These are phyloP conservation scores for Leiothrix lutea DNA, from an alignment of 2,113 vertebrate genomes.

Conservation along the genomic window DNA sequence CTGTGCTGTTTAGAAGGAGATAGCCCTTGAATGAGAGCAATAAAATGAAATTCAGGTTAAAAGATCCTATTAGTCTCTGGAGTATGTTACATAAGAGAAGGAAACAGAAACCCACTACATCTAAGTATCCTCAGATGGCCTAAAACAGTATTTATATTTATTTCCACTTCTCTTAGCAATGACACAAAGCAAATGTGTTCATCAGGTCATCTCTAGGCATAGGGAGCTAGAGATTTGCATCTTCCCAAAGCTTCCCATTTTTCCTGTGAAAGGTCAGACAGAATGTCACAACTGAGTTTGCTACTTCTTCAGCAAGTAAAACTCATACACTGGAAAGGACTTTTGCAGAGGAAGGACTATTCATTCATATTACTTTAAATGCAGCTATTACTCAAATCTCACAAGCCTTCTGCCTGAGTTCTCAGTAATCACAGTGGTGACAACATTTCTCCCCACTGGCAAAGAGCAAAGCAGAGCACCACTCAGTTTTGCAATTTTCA, in stretches of 20 bases:
- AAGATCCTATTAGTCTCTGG: neutral
- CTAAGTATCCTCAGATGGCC: neutral
- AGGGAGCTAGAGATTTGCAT: neutral
- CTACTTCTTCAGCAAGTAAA: neutral
- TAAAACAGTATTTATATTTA: neutral
- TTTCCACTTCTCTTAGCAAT: neutral
- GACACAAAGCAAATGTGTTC: neutral
- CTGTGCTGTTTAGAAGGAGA: neutral
- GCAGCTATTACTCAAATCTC: slow-evolving; percentile 1
- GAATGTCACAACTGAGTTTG: neutral
- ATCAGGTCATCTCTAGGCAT: neutral
- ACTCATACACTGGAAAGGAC: neutral
- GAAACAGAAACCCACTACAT: neutral
- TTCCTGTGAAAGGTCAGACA: neutral
- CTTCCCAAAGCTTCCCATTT: neutral
- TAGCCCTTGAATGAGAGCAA: neutral
- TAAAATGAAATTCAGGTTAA: neutral
- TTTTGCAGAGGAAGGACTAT: neutral
- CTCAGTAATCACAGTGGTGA: neutral
- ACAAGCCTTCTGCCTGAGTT: neutral
- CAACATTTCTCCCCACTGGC: neutral
- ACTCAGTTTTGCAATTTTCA: slow-evolving; percentile 58
- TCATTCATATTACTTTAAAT: neutral
- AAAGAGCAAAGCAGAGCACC: neutral
- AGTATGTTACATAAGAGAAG: neutral